Conservation (phyloP, 2,797 vertebrate genomes). For the Hapalemur alaotrensis region DNA sequence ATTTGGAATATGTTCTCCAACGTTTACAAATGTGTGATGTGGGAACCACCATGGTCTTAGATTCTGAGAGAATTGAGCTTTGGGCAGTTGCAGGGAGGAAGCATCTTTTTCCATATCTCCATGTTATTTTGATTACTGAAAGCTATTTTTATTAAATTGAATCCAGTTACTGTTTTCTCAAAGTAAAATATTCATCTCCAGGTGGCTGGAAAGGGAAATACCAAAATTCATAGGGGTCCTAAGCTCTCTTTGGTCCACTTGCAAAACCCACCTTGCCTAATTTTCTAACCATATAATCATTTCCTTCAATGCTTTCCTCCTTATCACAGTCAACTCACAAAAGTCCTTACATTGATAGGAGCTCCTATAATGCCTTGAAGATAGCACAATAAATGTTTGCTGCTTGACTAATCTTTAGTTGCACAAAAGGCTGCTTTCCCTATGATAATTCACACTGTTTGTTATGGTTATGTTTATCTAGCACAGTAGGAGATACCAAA, state of each 20-base stretch:
- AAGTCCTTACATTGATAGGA: background rate
- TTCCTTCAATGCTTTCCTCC: background rate
- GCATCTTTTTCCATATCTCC: background rate
- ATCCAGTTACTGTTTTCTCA: constrained; percentile 13
- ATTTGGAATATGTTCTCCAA: background rate
- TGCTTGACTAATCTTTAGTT: background rate
- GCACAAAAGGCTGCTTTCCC: background rate
- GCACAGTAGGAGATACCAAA: background rate
- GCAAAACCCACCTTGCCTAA: constrained; percentile 3
- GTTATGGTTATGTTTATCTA: background rate
- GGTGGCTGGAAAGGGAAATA: background rate
- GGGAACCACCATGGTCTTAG: background rate
- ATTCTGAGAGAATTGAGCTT: background rate
- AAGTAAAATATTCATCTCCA: background rate
- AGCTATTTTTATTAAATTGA: constrained; percentile 49
- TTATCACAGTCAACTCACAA: background rate
- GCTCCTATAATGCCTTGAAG: background rate
- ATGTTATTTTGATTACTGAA: constrained; percentile 16
- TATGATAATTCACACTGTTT: background rate
- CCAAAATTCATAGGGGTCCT: background rate
- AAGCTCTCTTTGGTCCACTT: background rate
- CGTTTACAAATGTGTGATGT: background rate
- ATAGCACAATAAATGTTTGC: background rate
- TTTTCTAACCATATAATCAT: background rate
- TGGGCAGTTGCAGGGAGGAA: background rate